A percentile compares a stretch with the other conserved stretches of the same genome.
These are phyloP conservation scores for Maconellicoccus hirsutus DNA, from an alignment of 1,140 invertebrate genomes.

Conservation along the genomic window DNA sequence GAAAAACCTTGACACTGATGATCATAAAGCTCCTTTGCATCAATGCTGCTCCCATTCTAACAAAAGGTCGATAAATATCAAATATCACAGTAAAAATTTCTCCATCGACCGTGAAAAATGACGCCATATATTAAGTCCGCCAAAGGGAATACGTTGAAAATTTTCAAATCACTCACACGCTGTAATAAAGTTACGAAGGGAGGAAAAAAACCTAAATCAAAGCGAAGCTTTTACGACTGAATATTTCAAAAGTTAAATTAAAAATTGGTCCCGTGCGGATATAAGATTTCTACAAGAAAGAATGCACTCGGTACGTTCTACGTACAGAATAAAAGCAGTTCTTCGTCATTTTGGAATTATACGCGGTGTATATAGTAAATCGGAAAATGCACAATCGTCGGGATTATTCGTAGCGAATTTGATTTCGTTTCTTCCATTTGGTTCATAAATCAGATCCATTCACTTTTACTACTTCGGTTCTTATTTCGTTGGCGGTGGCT, in stretches of 20 bases:
- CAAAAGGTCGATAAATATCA: no score
- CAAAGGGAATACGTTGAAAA: no score
- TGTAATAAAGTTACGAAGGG: no score
- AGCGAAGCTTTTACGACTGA: neutral
- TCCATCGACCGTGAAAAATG: no score
- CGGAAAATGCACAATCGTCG: neutral
- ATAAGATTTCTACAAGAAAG: neutral
- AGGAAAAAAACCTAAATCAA: neutral
- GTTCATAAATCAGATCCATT: slow-evolving; percentile 2
- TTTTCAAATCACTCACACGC: no score
- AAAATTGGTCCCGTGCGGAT: neutral
- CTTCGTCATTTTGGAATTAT: neutral
- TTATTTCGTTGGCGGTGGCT: no score
- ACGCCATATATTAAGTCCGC: no score
- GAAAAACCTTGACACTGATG: no score
- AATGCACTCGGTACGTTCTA: neutral
- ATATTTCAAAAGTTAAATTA: neutral
- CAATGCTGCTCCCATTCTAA: no score
- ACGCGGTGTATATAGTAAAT: neutral
- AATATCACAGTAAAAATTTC: no score
- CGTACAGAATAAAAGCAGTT: neutral
- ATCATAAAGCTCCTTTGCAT: no score
- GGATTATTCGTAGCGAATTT: neutral
- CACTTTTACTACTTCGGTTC: neutral
- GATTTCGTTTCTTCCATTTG: neutral